A percentile compares a stretch with the other conserved stretches of the same genome.
Conservation (phyloP, 2,797 vertebrate genomes). For the Gastrophryne carolinensis region DNA sequence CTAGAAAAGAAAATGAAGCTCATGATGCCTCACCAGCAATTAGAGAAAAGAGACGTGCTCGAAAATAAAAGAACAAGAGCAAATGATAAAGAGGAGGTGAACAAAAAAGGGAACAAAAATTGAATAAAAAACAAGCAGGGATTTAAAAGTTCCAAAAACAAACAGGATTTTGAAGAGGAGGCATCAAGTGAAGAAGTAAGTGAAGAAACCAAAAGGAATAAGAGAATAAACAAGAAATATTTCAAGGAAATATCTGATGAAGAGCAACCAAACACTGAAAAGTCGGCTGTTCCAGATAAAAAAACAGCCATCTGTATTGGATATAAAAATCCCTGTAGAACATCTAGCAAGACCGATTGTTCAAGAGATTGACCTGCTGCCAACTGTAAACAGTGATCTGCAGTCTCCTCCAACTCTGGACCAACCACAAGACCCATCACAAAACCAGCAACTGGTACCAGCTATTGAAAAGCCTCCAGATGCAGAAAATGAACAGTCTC, state of each 20-base stretch:
- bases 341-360: not conserved
- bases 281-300: not conserved
- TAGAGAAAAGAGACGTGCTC: not conserved
- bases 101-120: not conserved
- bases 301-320: not conserved
- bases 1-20: not conserved
- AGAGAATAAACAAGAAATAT: not conserved
- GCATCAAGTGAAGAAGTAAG: not conserved
- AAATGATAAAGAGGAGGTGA: not conserved
- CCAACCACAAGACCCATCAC: not conserved
- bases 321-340: not conserved
- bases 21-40: too few species aligned
- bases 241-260: not conserved
- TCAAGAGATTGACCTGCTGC: not conserved
- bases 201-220: not conserved
- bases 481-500: not conserved
- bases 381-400: not conserved
- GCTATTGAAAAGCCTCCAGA: not conserved
- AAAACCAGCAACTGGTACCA: not conserved
- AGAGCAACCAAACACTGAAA: not conserved
- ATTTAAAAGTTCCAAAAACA: not conserved
- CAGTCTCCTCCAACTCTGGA: not conserved
- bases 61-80: not conserved
- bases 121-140: not conserved
- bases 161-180: not conserved